Evolutionary conservation across 2,113 vertebrate genomes (phyloP), one percentile per base, ranked within the genome.

Genomic region (Nerophis lumbriciformis): DNA sequence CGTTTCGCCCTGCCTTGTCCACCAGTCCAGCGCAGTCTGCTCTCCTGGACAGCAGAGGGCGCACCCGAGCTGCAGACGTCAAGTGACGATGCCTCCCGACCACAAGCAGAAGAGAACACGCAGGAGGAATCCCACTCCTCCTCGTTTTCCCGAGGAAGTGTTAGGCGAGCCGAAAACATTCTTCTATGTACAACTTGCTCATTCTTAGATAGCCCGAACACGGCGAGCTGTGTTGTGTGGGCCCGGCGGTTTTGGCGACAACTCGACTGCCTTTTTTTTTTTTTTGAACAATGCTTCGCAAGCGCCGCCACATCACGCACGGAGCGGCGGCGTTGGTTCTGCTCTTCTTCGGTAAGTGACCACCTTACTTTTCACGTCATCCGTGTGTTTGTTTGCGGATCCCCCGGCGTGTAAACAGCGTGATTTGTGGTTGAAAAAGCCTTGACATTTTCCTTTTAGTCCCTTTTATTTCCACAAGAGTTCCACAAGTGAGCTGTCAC

Each of bases 291-390:
- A 57, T 57, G 55, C 10, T 42, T 19, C 10, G 55, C 9, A 36
- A 57, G 38, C 16, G 16, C n/a, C 55, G n/a, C 6, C 39, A 44
- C n/a, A 16, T 42, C 37, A 38, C 38, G 38, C 37, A 16, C 55
- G 42, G 42, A 45, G 42, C 42, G 42, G 42, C 42, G 42, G 42
- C 12, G 42, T 44, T 44, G 55, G 38, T 57, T 4, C 16, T 57
- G 55, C 55, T 57, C 38, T 44, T 39, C 38, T 16, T 57, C 16
- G 55, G 55, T 57, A 39, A 57, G 55, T 57, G 38, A n/a, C 55
- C 55, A 39, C 38, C 55, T 44, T 12, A 45, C 55, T 44, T 39
- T 44, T 56, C 53, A 8, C 15, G 9, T 15, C 10, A 8, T 39
- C 53, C 39, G 11, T 42, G 9, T 42, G 38, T 56, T 39, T n/a